These are phyloP conservation scores for Clitarchus hookeri DNA, from an alignment of 2,888 invertebrate species.

Conservation along the genomic window DNA sequence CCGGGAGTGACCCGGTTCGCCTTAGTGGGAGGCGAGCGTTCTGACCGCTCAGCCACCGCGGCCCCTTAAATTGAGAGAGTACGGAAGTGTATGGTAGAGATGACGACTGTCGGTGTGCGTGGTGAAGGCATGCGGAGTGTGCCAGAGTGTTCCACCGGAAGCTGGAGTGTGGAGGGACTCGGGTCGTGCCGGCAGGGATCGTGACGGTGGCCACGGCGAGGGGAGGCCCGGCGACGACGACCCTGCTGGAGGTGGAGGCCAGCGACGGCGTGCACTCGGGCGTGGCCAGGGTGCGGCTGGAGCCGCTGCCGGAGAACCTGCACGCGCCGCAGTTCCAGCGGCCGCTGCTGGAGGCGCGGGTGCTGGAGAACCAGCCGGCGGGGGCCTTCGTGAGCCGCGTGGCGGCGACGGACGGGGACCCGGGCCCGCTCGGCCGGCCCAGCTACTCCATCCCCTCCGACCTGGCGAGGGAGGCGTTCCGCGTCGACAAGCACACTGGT, in stretches of 20 bases:
- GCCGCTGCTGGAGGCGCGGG: slow-evolving; percentile 75
- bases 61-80: no score
- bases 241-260: slow-evolving; percentile 84
- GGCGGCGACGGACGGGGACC: slow-evolving; percentile 81
- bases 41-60: no score
- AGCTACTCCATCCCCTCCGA: slow-evolving; percentile 79
- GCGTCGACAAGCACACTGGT: slow-evolving; percentile 72
- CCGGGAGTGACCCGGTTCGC: no score
- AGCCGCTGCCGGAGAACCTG: slow-evolving; percentile 76
- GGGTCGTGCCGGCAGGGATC: background rate
- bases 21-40: no score
- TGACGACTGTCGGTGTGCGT: no score
- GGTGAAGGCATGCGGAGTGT: no score
- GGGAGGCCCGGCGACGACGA: slow-evolving; percentile 48
- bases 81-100: no score
- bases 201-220: background rate
- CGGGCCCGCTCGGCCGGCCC: slow-evolving; percentile 71
- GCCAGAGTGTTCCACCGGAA: no score
- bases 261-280: slow-evolving; percentile 94
- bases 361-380: slow-evolving; percentile 79
- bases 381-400: slow-evolving; percentile 74
- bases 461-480: slow-evolving; percentile 70
- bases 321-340: slow-evolving; percentile 81
- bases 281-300: slow-evolving; percentile 80
- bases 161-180: no score